A percentile compares a stretch with the other conserved stretches of the same genome.
Conservation (phyloP, 2,113 vertebrate species). For the Actenoides lindsayi region DNA sequence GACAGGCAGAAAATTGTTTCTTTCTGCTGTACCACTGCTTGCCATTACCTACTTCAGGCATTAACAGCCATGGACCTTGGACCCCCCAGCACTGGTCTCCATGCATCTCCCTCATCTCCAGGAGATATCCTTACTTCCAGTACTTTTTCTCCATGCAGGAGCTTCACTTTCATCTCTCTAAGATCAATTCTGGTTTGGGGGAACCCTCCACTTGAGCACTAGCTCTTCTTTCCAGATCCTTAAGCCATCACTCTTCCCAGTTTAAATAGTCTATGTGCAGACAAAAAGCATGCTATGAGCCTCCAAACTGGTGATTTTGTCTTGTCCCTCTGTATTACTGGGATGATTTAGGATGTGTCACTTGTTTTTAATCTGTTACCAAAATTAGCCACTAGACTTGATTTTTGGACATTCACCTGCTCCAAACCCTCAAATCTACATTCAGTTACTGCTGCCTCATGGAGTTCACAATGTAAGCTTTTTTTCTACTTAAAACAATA, state of each 20-base stretch:
- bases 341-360: neutral
- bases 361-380: neutral
- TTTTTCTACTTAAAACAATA: neutral
- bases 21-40: neutral
- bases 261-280: neutral
- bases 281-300: neutral
- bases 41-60: neutral
- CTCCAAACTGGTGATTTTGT: neutral
- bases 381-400: neutral
- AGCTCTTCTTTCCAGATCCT: neutral
- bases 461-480: neutral
- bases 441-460: neutral
- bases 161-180: neutral
- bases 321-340: neutral
- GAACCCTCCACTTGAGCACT: neutral
- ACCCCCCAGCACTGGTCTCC: neutral
- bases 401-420: rapidly evolving
- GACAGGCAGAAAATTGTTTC: neutral
- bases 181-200: neutral
- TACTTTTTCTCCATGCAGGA: neutral
- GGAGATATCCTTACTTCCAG: neutral
- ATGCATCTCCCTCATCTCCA: neutral
- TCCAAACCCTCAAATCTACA: neutral
- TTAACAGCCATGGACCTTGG: neutral
- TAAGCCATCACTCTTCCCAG: neutral